Conservation (phyloP, 2,888 invertebrate genomes). For the Silvanus unidentatus region DNA sequence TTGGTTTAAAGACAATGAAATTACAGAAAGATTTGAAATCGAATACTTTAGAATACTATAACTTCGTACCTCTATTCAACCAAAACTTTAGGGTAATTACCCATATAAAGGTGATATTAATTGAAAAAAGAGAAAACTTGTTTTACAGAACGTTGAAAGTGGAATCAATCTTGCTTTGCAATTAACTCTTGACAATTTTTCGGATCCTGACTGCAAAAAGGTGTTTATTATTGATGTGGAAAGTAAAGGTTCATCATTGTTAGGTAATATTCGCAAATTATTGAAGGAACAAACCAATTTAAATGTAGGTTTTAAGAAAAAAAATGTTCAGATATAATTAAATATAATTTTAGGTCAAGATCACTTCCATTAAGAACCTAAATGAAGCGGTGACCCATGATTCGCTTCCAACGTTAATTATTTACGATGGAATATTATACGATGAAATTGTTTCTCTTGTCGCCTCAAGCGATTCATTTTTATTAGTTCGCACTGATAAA, state of each 20-base stretch:
- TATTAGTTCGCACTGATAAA: conserved; percentile 31
- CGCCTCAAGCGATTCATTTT: conserved; percentile 32
- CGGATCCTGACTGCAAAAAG: conserved; percentile 28
- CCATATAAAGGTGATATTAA: too few species aligned
- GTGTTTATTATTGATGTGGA: conserved; percentile 39
- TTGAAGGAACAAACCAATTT: too few species aligned
- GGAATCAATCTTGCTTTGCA: conserved; percentile 38
- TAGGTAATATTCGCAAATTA: conserved; percentile 31
- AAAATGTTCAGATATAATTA: neutral
- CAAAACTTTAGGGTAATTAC: conserved; percentile 23
- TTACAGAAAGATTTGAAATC: conserved; percentile 28
- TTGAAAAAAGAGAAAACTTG: too few species aligned
- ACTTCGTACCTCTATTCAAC: conserved; percentile 32
- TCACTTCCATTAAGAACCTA: conserved; percentile 30
- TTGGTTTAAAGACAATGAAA: conserved; percentile 30
- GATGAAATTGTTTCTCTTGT: conserved; percentile 35
- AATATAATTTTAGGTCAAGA: conserved; percentile 32
- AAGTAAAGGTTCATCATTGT: conserved; percentile 26
- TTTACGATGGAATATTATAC: conserved; percentile 32
- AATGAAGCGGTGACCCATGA: conserved; percentile 35
- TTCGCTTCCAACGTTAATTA: conserved; percentile 35
- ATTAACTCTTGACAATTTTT: conserved; percentile 34
- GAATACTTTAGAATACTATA: conserved; percentile 34
- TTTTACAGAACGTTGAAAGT: conserved; percentile 36
- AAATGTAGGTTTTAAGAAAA: conserved; percentile 28